Evolutionary conservation across 2,113 vertebrate genomes (phyloP), one percentile per base, ranked within the genome.

Genomic region (Hippocampus mohnikei): DNA sequence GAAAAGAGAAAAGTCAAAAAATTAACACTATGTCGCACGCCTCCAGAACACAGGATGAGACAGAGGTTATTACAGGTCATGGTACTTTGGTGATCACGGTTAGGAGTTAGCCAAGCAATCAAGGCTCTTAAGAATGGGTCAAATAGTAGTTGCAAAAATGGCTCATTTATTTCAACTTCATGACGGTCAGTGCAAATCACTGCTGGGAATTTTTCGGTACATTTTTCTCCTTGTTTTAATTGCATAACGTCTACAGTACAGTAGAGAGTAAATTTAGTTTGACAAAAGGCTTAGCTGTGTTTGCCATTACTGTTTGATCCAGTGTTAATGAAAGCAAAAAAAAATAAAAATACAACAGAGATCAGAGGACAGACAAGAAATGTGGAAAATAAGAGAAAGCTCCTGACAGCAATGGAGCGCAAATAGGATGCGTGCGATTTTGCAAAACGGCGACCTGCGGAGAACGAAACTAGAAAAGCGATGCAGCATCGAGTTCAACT

Each of bases 1-100:
- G 86, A 91, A 86, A 91, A 91, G 87, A 92, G 87, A 90, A 91
- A 76, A 89, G 84, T 86, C 77, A 78, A 87, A 78, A 87, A 66
- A 88, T 92, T 91, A 92, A 91, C 82, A 48, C 84, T 84, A 85
- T 85, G 88, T 88, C 85, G 85, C 86, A 83, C 79, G 81, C 81
- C 81, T 79, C 58, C 68, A 78, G 82, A 79, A 73, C 72, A 84
- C 75, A 86, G 79, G 67, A 70, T 64, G 77, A 72, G 79, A 81
- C 40, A 75, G 62, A 67, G 63, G 62, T 77, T 77, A 81, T 77
- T 65, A 70, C 67, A 80, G 53, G 68, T 71, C 72, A 78, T 63
- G 67, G 18, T 20, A 68, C 27, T 44, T 37, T 37, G 53, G 53
- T 53, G 61, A 21, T 66, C 46, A 55, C 71, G 66, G 72, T 75